These are phyloP conservation scores for Seladonia tumulorum DNA, from an alignment of 2,888 invertebrate species.

Conservation along the genomic window DNA sequence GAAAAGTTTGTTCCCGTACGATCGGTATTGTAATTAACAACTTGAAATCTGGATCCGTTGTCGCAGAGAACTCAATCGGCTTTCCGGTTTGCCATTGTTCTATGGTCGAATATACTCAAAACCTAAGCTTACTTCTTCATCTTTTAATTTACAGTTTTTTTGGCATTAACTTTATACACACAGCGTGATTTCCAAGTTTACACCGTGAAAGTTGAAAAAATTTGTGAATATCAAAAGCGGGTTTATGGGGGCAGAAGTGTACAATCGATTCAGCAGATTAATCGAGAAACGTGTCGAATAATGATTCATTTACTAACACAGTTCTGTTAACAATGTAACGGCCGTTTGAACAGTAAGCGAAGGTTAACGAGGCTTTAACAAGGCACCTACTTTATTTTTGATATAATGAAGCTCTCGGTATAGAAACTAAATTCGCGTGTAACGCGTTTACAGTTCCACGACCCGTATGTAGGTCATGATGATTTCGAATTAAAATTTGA, in stretches of 20 bases:
- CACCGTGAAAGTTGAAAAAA: background rate
- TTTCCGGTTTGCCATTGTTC: background rate
- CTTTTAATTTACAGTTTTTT: too few species aligned
- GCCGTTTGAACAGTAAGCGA: background rate
- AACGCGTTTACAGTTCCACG: background rate
- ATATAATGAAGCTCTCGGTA: background rate
- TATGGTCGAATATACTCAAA: background rate
- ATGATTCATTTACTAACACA: background rate
- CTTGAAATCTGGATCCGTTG: background rate
- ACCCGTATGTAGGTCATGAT: conserved; percentile 6
- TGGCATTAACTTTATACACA: too few species aligned
- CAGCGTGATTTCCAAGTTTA: too few species aligned
- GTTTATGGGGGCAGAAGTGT: background rate
- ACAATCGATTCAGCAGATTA: background rate
- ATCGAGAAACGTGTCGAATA: background rate
- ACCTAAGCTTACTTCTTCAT: too few species aligned
- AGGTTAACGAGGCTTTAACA: background rate
- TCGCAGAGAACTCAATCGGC: background rate
- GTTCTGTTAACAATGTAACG: background rate
- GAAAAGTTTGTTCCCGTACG: background rate
- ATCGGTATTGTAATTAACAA: background rate
- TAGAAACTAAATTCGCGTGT: background rate
- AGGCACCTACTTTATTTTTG: background rate
- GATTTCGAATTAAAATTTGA: conserved; percentile 8
- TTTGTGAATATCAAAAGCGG: background rate